Base-by-base conservation (phyloP, 35 echinoderm and acorn worm genomes). In the Apostichopus californicus region DNA sequence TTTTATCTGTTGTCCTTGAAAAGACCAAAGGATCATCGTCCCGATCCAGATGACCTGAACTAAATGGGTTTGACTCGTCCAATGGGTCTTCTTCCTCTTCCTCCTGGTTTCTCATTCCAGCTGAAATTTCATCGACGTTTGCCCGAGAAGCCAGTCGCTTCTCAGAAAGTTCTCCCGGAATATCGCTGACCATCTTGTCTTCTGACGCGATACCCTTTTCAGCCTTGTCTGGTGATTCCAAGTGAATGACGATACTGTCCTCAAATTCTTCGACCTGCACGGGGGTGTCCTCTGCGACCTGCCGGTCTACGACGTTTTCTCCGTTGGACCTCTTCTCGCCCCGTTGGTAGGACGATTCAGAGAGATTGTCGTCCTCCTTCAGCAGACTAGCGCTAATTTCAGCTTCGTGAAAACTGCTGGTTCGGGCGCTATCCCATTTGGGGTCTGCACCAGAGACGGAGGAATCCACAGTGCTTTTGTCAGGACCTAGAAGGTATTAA, bases 191-290 rank as follows among this genome's bases (percentile, higher is more conserved):
- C 17, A 75, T 75, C 17, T 18, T 13, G 1, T 24, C 22, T 13
- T 12, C 66, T 6, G 88, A 55, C 56, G 1, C 4, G 7, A 6
- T 13, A 26, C 52, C 22, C 18, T 77, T 22, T 15, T 54, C 54
- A 5, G n/a, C 34, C 8, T 11, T 83, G 4, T 60, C 23, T 6
- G 80, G 70, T 17, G 94, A 63, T 10, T 75, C 56, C 60, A 95
- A 18, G 58, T 95, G 94, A 46, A 95, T 95, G 10, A 95, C 94
- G 15, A 95, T 87, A 70, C 94, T 92, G 26, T 95, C 94, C 61
- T 95, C 94, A 54, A 92, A 88, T 54, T 93, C 92, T 77, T 93
- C 92, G 1, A 93, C 63, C 12, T 87, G 61, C 14, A 93, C 83
- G 15, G 90, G 61, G n/a, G 65, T 70, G 54, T 55, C 26, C 18